These are phyloP conservation scores for Drosophila ercepeae DNA, from an alignment of 1,140 invertebrate species.

Conservation along the genomic window DNA sequence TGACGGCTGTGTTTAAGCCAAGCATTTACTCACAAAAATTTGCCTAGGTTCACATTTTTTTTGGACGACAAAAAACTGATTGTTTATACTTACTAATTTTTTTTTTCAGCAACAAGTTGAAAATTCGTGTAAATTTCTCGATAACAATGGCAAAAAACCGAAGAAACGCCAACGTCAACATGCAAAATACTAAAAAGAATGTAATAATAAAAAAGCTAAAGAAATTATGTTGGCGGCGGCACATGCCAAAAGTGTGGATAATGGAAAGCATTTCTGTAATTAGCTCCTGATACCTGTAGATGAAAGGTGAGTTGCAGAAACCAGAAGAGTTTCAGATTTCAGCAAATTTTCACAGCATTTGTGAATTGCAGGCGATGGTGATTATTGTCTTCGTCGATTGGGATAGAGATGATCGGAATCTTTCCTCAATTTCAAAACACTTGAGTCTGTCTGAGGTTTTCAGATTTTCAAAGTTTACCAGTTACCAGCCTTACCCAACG, in stretches of 20 bases:
- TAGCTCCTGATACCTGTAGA: constrained; percentile 18
- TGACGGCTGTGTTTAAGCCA: constrained; percentile 61
- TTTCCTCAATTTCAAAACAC: constrained; percentile 28
- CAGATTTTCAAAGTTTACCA: constrained; percentile 35
- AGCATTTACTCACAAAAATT: constrained; percentile 58
- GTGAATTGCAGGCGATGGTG: constrained; percentile 29
- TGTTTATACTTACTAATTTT: constrained; percentile 47
- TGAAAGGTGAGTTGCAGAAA: constrained; percentile 12
- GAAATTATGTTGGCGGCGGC: constrained; percentile 15
- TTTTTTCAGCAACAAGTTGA: constrained; percentile 75
- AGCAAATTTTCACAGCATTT: not conserved
- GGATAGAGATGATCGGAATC: constrained; percentile 20
- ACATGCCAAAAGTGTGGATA: constrained; percentile 25
- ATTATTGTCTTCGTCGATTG: constrained; percentile 17
- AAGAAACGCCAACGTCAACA: constrained; percentile 40
- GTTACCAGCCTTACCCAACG: constrained; percentile 3
- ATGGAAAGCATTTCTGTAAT: constrained; percentile 30
- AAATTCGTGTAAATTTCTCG: constrained; percentile 76
- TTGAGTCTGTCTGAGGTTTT: constrained; percentile 33
- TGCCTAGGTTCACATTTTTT: constrained; percentile 34
- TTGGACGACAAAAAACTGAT: constrained; percentile 49
- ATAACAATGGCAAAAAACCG: constrained; percentile 62
- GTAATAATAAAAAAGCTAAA: constrained; percentile 10
- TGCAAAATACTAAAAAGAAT: constrained; percentile 24
- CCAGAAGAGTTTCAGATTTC: not conserved